Evolutionary conservation across 2,113 vertebrate species (phyloP), one percentile per base, ranked within the genome.

Genomic region (Eurypyga helias): DNA sequence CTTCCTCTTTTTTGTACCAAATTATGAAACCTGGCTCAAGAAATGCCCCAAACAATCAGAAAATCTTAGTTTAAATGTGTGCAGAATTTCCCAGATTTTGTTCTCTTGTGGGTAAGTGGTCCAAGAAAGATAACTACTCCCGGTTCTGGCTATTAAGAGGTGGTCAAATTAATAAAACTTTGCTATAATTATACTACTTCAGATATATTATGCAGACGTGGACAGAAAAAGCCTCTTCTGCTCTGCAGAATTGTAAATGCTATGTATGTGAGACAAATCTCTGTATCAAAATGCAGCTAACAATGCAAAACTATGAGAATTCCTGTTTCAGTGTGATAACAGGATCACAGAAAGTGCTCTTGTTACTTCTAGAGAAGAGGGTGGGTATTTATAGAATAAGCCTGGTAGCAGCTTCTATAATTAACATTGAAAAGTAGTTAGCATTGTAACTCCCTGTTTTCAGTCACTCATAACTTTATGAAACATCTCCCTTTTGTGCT

Each of bases 321-420:
- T 78, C 34, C 92, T 96, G 93, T 75, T 94, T 88, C 45, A n/a
- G 38, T 55, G 64, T 89, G 90, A 93, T 94, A 96, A 96, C 83
- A 71, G 51, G 79, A 96, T 92, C 90, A 93, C 64, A 94, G 80
- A 92, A 82, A 86, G 29, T 75, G 55, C 64, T 95, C 75, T 54
- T 88, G 66, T 80, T 94, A 34, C 75, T 95, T 61, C 51, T 73
- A 26, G 67, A 77, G 71, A 86, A 90, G 46, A 70, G 36, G 11
- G 18, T 70, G 38, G 28, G 12, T 96, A 83, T 95, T 96, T 97
- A 83, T 89, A 88, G 85, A 91, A 88, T 29, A 54, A 66, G 83
- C 76, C 79, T 83, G 60, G 41, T 93, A 90, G 90, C 7, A 9
- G 33, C 28, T 88, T 95, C 90, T 93, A 57, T 93, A 97, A 96